Base-by-base conservation (phyloP, 2,797 vertebrate species). In the Euphonia xanthogaster region DNA sequence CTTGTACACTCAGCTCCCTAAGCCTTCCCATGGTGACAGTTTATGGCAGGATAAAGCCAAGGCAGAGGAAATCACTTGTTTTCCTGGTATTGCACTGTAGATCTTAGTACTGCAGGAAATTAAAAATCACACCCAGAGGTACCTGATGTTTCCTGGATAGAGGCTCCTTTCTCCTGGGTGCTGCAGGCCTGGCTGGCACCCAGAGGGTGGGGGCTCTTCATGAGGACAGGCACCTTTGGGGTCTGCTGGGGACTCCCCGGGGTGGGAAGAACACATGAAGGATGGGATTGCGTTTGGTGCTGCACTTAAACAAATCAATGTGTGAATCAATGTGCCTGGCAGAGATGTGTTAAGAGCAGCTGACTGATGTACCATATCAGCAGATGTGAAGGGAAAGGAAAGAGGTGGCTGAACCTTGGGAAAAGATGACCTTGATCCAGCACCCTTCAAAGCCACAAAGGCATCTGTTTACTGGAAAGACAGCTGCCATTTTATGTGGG, bases 401-500 rank as follows among this genome's bases (percentile, higher is more conserved):
- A 75, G 86, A 51, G 50, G 40, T 47, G 50, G 74, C 45, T 78
- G 54, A 63, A 63, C 22, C 55, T 71, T 3, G 6, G 67, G 83
- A 81, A 67, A 84, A 57, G 30, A 23, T 65, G 71, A 87, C 92
- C 86, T 92, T 92, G 86, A 76, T 82, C 63, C n/a, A 9, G 25
- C 91, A 86, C 68, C 71, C 71, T 96, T 73, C 82, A 37, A 67
- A 72, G 72, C 57, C 31, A 37, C 1, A 3, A 77, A 77, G 63
- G 31, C 88, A 89, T 87, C 92, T 89, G 71, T 66, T 76, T 61
- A 6, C 71, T 79, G 81, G 55, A 82, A 82, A 92, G 71, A 76
- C 88, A 93, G 84, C 90, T 96, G 92, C 88, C 77, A 74, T 92
- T 89, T 87, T 73, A 37, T 45, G 60, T 85, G 60, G 90, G 77